phyloP scores from a whole-genome alignment of 2,797 vertebrate species.

The Fundulus diaphanus region DNA sequence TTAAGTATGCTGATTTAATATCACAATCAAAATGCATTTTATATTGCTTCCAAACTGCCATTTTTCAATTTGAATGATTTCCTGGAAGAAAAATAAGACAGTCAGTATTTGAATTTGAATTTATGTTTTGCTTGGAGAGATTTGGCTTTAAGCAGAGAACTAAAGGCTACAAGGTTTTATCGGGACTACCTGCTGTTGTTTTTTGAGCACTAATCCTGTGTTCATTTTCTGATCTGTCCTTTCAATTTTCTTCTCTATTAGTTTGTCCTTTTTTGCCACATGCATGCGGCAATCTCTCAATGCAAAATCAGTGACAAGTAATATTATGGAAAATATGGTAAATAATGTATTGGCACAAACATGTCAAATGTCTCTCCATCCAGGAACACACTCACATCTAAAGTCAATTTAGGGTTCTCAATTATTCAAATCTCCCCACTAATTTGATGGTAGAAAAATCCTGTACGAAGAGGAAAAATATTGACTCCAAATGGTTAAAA shows the following conservation, averaged over 20 bases:
- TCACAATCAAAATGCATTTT: too few relatives aligned
- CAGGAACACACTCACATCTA: neutral
- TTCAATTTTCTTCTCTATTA: neutral
- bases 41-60: neutral
- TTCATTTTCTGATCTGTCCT: neutral
- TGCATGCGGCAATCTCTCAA: neutral
- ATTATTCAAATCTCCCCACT: neutral
- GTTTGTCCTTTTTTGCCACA: neutral
- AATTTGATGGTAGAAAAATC: neutral
- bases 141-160: conserved; percentile 6
- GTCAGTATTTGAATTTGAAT: neutral
- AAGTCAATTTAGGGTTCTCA: neutral
- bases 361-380: neutral
- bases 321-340: neutral
- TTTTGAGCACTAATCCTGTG: conserved; percentile 16
- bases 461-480: neutral
- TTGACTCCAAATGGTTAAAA: neutral
- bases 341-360: neutral
- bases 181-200: conserved; percentile 13
- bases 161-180: neutral
- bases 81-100: neutral
- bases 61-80: neutral
- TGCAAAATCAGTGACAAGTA: neutral
- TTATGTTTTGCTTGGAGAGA: neutral
- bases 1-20: too few relatives aligned